Conservation (phyloP, 2,113 vertebrate species). For the Eretmochelys imbricata region DNA sequence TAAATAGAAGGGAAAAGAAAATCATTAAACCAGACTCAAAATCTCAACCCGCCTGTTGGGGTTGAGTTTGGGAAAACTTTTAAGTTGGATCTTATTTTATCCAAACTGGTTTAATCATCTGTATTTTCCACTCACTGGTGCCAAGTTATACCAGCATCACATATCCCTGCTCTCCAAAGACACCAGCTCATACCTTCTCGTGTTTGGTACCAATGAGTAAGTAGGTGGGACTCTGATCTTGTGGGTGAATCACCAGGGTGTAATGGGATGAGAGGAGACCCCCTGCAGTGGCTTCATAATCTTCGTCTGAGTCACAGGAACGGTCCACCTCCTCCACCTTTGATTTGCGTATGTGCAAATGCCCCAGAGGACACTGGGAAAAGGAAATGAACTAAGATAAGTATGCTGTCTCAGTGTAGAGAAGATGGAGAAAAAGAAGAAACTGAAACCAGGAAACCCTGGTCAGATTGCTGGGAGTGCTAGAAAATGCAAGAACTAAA, state of each 20-base stretch:
- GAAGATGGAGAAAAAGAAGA: background rate
- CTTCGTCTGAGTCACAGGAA: slow-evolving; percentile 92
- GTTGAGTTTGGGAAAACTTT: background rate
- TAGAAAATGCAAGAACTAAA: slow-evolving; percentile 3
- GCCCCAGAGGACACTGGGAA: slow-evolving; percentile 85
- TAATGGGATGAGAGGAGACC: slow-evolving; percentile 88
- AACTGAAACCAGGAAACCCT: background rate
- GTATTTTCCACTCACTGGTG: background rate
- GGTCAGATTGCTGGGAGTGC: background rate
- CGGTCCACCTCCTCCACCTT: slow-evolving; percentile 90
- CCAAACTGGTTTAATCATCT: background rate
- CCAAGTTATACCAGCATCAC: background rate
- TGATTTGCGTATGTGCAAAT: slow-evolving; percentile 83
- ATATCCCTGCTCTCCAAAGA: background rate
- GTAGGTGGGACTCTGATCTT: slow-evolving; percentile 90
- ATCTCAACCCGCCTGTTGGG: background rate
- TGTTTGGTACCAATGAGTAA: slow-evolving; percentile 91
- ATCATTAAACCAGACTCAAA: background rate
- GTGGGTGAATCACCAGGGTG: slow-evolving; percentile 88
- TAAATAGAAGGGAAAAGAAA: background rate
- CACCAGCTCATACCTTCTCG: slow-evolving; percentile 84
- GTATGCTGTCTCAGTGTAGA: background rate
- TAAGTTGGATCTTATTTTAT: background rate
- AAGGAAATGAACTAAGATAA: background rate
- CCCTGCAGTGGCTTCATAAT: slow-evolving; percentile 86